Evolutionary conservation across 92 coral and sea anemone species (phyloP), one percentile per base, ranked within the genome.

Genomic region (Parazoanthus atlanticus): DNA sequence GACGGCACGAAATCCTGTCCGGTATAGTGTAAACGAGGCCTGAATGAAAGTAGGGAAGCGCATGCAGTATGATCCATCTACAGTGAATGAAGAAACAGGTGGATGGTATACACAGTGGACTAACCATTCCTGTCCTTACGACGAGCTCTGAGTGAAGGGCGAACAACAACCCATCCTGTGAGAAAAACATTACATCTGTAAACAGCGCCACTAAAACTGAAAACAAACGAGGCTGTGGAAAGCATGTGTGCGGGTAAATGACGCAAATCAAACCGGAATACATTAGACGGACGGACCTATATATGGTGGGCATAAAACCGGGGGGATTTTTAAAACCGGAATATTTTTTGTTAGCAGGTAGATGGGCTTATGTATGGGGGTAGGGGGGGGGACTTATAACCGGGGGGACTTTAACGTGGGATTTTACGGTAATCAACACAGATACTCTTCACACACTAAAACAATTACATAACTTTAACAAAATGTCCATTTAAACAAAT

Each of bases 111-210:
- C 36, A 11, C 25, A 34, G 65, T 26, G 8, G 66, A 84, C 87
- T 84, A 84, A 84, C 87, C 87, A 43, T 43, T 46, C 43, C 38
- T 84, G 87, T 49, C 74, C 41, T 84, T 84, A 84, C 78, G 87
- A 70, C 49, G 87, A 69, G 67, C 87, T 70, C 40, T 84, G 56
- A 84, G 21, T 69, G 87, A 84, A 69, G 78, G 66, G 26, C 78
- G 87, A 32, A 84, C 65, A 70, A 84, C 87, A 43, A 71, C 78
- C 87, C 87, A 84, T 71, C 87, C 87, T 84, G 74, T 43, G 46
- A 84, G 74, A 71, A 43, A 52, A 71, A 70, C 36, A 69, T 66
- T 25, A 40, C 73, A 70, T 41, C 41, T 28, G 32, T 43, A 84
- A 84, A 30, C 54, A 26, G 49, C 28, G 23, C 33, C 21, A 58